Evolutionary conservation across 2,113 vertebrate species (phyloP).

Genomic region (Platysternon megacephalum): DNA sequence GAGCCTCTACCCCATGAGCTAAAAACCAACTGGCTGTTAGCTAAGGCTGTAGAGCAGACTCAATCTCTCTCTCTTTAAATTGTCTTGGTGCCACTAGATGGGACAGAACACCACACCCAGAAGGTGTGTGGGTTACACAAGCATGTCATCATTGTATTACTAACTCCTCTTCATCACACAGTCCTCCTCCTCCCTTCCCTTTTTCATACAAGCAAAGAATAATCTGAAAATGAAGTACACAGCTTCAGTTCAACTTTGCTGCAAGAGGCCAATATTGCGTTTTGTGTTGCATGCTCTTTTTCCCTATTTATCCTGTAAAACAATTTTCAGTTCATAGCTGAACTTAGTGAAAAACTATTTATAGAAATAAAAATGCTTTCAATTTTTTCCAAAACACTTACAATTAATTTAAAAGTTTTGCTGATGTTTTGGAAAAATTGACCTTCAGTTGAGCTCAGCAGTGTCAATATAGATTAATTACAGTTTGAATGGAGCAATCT

Average conservation of each 20-base stretch:
- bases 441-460: neutral
- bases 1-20: too few relatives aligned
- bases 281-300: neutral
- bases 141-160: neutral
- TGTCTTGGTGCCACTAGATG: too few relatives aligned
- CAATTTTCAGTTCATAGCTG: neutral
- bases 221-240: neutral
- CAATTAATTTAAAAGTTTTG: constrained; percentile 15
- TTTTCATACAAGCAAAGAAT: neutral
- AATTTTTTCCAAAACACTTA: neutral
- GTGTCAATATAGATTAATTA: constrained; percentile 14
- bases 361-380: too few relatives aligned
- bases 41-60: too few relatives aligned
- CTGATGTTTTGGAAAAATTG: neutral
- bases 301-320: neutral
- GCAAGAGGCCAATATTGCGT: neutral
- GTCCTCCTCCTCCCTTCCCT: neutral
- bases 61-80: too few relatives aligned
- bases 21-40: too few relatives aligned
- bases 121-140: too few relatives aligned
- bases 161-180: neutral
- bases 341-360: neutral
- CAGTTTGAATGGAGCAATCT: neutral
- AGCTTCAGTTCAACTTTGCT: neutral
- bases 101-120: too few relatives aligned